phyloP scores from a whole-genome alignment of 2,888 invertebrate species.

The Ophioninae sp. region DNA sequence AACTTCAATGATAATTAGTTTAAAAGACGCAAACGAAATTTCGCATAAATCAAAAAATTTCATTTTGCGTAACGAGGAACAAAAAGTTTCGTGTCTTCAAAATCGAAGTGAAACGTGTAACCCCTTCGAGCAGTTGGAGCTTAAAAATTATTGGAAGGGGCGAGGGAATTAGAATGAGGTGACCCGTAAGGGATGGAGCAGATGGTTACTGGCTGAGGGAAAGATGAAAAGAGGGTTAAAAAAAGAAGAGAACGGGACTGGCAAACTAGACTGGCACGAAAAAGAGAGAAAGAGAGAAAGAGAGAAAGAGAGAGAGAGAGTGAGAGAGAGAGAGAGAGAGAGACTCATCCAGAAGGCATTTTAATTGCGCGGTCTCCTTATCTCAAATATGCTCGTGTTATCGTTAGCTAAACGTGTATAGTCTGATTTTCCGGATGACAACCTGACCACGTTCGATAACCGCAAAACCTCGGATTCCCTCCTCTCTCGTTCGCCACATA shows the following conservation, averaged over 20 bases:
- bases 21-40: no score
- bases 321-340: slow-evolving; percentile 49
- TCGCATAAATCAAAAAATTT: neutral
- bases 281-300: no score
- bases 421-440: slow-evolving; percentile 76
- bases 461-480: slow-evolving; percentile 46
- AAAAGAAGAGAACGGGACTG: slow-evolving; percentile 2
- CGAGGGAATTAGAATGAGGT: neutral
- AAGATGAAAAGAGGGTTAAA: neutral
- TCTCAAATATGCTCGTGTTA: slow-evolving; percentile 77
- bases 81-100: neutral
- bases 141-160: neutral
- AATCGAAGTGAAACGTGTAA: neutral
- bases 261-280: slow-evolving; percentile 40
- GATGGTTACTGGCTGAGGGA: neutral
- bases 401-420: slow-evolving; percentile 70
- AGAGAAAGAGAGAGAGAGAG: slow-evolving; percentile 38
- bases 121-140: neutral
- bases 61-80: neutral
- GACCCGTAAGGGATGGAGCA: neutral
- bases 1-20: no score
- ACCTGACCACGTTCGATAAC: slow-evolving; percentile 72
- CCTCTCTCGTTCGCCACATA: slow-evolving; percentile 6
- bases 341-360: slow-evolving; percentile 76
- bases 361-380: slow-evolving; percentile 77